Conservation (phyloP, 2,888 invertebrate species). For the Pammene fasciana region DNA sequence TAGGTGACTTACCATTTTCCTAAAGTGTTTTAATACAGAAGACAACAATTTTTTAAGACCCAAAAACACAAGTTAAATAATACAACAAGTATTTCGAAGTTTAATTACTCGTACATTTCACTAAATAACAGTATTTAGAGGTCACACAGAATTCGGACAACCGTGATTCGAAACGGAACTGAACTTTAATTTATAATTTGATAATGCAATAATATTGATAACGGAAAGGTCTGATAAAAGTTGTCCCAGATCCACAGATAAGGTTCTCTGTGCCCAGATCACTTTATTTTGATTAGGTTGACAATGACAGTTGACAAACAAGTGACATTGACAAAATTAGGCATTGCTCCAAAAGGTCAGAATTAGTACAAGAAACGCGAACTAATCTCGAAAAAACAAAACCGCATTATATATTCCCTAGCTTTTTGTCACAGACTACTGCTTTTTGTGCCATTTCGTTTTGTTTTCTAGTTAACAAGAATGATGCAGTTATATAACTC, state of each 20-base stretch:
- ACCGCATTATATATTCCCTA: no score
- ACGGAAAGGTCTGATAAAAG: constrained; percentile 28
- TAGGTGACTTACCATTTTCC: constrained; percentile 23
- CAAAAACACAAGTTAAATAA: background rate
- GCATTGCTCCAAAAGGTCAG: background rate
- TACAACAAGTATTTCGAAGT: background rate
- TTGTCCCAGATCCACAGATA: no score
- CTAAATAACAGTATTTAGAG: background rate
- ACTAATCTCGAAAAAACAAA: no score
- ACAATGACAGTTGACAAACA: background rate
- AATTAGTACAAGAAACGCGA: no score
- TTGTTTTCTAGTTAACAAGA: no score
- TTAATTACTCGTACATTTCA: background rate
- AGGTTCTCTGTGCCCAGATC: no score
- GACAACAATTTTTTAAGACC: background rate
- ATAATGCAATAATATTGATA: constrained; percentile 35
- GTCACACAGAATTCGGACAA: background rate
- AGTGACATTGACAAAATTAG: constrained; percentile 14
- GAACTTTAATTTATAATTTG: constrained; percentile 17
- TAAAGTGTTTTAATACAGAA: background rate
- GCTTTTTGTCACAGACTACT: no score
- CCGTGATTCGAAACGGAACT: constrained; percentile 32
- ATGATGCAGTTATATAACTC: no score
- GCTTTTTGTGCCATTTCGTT: no score
- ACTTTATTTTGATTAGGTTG: constrained; percentile 14